Base-by-base conservation (phyloP, 2,888 invertebrate genomes). In the Panzeria rudis region DNA sequence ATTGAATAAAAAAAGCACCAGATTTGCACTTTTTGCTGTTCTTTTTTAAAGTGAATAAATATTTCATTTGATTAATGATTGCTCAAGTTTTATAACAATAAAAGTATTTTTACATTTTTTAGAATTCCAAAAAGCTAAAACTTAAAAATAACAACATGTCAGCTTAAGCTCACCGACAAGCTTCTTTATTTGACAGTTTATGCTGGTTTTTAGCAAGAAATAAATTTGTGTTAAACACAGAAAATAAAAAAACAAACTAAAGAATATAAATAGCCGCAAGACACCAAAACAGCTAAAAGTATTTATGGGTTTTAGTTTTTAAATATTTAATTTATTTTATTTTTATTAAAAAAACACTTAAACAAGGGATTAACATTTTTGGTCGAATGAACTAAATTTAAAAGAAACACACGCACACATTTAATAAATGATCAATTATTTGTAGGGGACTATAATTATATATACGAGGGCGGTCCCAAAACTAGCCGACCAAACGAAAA, bases 131-230 rank as follows among this genome's bases (percentile, higher is more conserved):
- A 35, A 62, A 25, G 38, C 1, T 15, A n/a, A 61, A 61, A 29
- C 52, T 41, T 41, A 44, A 62, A 59, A 71, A 62, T 76, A 79
- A 68, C 83, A 76, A 68, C 82, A 76, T 83, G 83, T 77, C 83
- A 80, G 80, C 83, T 83, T 86, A 69, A 86, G 20, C 47, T 83
- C 75, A 80, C 83, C 72, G 80, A 86, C 83, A 86, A 80, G 80
- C 86, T 80, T 80, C 83, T 80, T 83, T 83, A 77, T 79, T 44
- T 83, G 86, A 79, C 86, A 83, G 79, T 79, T 78, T 64, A 75
- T 77, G 85, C 50, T 66, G 68, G 20, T 75, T 75, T 86, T 73
- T 73, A 62, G 44, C 47, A 54, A 78, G 56, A 78, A 75, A 25
- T 35, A 32, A n/a, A 0, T 59, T 44, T 77, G 23, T 61, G 62